Evolutionary conservation across 2,888 invertebrate species (phyloP).

Genomic region (Molorchus minor): DNA sequence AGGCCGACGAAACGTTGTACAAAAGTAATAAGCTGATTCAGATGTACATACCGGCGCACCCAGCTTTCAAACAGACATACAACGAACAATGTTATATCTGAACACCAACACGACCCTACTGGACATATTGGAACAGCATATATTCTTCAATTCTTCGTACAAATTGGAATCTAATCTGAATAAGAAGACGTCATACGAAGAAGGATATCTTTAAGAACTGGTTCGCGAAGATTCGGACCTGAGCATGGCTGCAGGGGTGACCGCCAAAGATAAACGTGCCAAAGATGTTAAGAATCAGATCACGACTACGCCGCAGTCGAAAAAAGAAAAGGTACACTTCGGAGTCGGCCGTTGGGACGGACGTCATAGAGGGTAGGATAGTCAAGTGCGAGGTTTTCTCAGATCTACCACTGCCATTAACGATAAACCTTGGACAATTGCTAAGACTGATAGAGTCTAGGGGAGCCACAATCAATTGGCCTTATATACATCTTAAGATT

Average conservation of each 20-base stretch:
- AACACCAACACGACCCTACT: slow-evolving; percentile 80
- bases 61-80: slow-evolving; percentile 77
- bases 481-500: slow-evolving; percentile 60
- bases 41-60: slow-evolving; percentile 66
- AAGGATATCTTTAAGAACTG: slow-evolving; percentile 57
- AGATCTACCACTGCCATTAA: slow-evolving; percentile 57
- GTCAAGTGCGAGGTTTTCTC: slow-evolving; percentile 58
- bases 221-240: slow-evolving; percentile 64
- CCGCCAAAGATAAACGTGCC: slow-evolving; percentile 88
- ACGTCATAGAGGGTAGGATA: slow-evolving; percentile 56
- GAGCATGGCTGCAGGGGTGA: slow-evolving; percentile 85
- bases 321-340: slow-evolving; percentile 57
- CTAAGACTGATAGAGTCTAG: slow-evolving; percentile 57
- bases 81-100: slow-evolving; percentile 77
- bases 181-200: slow-evolving; percentile 41
- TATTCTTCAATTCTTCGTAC: slow-evolving; percentile 58
- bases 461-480: slow-evolving; percentile 57
- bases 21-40: slow-evolving; percentile 57
- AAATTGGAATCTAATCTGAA: slow-evolving; percentile 44
- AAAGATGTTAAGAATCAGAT: slow-evolving; percentile 81
- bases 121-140: slow-evolving; percentile 74
- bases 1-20: slow-evolving; percentile 61
- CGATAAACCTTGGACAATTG: slow-evolving; percentile 59
- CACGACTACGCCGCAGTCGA: slow-evolving; percentile 56
- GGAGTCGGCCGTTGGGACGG: slow-evolving; percentile 37